These are phyloP conservation scores for Galaxea fascicularis DNA, from an alignment of 92 coral and sea anemone genomes.

Conservation along the genomic window DNA sequence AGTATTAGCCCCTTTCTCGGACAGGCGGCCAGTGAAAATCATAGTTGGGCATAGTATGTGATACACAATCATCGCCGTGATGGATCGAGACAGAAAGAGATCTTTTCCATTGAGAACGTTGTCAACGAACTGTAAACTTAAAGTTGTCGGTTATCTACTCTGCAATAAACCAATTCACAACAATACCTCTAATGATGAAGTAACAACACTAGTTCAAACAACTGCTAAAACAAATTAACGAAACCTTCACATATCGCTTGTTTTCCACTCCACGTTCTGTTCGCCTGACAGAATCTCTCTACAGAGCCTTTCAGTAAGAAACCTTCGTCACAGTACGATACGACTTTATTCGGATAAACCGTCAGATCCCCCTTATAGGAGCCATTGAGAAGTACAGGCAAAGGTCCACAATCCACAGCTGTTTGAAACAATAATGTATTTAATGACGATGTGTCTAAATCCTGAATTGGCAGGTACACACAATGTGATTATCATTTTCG, in stretches of 20 bases:
- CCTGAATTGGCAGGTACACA: no score
- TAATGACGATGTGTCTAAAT: neutral
- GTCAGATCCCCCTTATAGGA: conserved; percentile 44
- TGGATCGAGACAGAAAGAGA: no score
- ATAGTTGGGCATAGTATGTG: no score
- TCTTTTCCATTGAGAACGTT: no score
- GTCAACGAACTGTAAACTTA: no score
- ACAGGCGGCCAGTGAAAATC: no score
- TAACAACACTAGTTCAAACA: neutral
- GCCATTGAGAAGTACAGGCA: conserved; percentile 58
- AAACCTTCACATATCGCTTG: conserved; percentile 53
- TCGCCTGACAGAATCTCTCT: conserved; percentile 50
- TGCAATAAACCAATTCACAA: no score
- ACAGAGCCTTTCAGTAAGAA: conserved; percentile 60
- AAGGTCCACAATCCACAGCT: conserved; percentile 58
- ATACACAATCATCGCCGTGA: no score
- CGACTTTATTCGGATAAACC: conserved; percentile 43
- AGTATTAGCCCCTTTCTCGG: no score
- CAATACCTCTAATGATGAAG: no score
- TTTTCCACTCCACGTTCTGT: conserved; percentile 62
- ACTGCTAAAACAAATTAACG: conserved; percentile 3
- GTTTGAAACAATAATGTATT: neutral
- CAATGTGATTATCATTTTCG: no score
- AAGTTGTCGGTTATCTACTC: no score
- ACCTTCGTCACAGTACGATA: conserved; percentile 50